Evolutionary conservation across 2,113 vertebrate species (phyloP), one percentile per base, ranked within the genome.

Genomic region (Baryphthengus martii): DNA sequence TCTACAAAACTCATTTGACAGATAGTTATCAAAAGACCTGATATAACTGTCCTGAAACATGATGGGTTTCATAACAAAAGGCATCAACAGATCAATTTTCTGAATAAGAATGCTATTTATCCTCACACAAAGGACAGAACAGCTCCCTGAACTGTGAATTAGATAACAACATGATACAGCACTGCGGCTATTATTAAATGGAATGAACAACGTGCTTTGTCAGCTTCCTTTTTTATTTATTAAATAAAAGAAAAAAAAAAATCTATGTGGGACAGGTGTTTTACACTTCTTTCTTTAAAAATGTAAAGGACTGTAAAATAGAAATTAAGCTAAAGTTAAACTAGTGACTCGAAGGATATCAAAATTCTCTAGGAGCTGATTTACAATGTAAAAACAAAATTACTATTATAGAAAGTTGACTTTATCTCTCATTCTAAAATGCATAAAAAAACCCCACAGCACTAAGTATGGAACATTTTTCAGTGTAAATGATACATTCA

Each of bases 61-160:
- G 89, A 37, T 17, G 61, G 31, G 17, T 68, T 96, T 91, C 33
- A 62, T 53, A 88, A 92, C 44, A 94, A 84, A 83, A 92, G 39
- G 40, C 37, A 81, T 6, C 4, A 31, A 91, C 42, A 72, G 59
- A 89, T 70, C 26, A 80, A 53, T 94, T 96, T 91, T 95, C 71
- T 78, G 85, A 91, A 75, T 68, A 88, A 87, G 47, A 93, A 84
- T 62, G 37, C 7, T 7, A 6, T 89, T 93, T 88, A 49, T 63
- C 10, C 26, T 86, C 56, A 67, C 61, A 82, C 52, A 89, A 90
- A 94, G 77, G 29, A 52, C 33, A 93, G 33, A 90, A 15, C 52
- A 95, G 17, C 26, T 63, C 61, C 91, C 70, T 61, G 40, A 97
- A 89, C 37, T 77, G 14, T 52, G 67, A 96, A 80, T 89, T 91